Evolutionary conservation across 2,113 vertebrate genomes (phyloP), one percentile per base, ranked within the genome.

Genomic region (Elgaria multicarinata): DNA sequence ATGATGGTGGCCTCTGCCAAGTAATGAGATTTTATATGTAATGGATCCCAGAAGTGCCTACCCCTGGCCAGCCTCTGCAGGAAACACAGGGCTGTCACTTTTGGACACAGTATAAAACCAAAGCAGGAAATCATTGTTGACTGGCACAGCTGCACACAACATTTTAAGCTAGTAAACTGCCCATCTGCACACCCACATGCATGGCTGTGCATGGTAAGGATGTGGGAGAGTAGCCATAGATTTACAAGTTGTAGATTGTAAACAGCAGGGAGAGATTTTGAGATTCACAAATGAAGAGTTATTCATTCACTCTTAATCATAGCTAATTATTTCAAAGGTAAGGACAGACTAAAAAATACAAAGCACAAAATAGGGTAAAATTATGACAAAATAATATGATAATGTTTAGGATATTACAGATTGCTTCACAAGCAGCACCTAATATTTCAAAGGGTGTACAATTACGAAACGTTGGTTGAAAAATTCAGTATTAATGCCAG

Each of bases 21-120:
- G 91, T 80, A 93, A 92, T 91, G 91, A 71, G 93, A 93, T 94
- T 95, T 96, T 95, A 95, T 94, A 95, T 93, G 94, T 95, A 94
- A 94, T 95, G 93, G 93, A 94, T 95, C 93, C 93, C 96, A 94
- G 93, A 96, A 95, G 95, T 96, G 93, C 95, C 18, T 62, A 20
- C 58, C 58, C 93, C 88, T 93, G 90, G 92, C 90, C 92, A 92
- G 90, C 93, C 93, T 94, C 94, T 91, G 90, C 93, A 93, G 93
- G 93, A 95, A 96, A 94, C 92, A 93, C 86, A 92, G 92, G 90
- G 89, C 93, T 96, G 94, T 95, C 91, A 92, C 93, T 95, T 95
- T 95, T 96, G 90, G 95, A 95, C 72, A 71, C 79, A 94, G 91
- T 90, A 88, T 96, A 93, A 94, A 91, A 92, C 92, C 94, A 86